Percentiles rank a stretch among this genome's conserved stretches.
phyloP scores from a whole-genome alignment of 2,888 invertebrate genomes.

The Oscheius sp. region DNA sequence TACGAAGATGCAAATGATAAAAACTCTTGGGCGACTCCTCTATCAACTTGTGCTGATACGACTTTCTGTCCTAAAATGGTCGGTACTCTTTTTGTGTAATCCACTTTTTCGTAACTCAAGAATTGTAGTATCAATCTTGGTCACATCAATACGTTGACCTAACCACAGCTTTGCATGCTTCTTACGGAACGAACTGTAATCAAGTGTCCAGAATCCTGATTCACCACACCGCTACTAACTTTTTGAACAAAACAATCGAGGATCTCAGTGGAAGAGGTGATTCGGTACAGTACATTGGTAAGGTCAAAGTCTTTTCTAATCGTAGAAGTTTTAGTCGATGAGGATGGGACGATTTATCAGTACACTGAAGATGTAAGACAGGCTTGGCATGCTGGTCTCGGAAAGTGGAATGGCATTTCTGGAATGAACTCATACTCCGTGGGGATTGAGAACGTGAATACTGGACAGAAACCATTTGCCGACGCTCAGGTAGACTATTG shows the following conservation, averaged over 20 bases:
- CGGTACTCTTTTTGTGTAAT: neutral
- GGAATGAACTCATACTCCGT: slow-evolving; percentile 20
- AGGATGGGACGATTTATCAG: slow-evolving; percentile 25
- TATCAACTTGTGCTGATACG: slow-evolving; percentile 30
- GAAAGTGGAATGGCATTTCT: slow-evolving; percentile 15
- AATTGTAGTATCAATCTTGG: neutral
- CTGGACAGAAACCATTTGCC: slow-evolving; percentile 16
- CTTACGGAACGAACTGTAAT: neutral
- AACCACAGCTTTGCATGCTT: slow-evolving; percentile 6
- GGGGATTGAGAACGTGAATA: slow-evolving; percentile 34
- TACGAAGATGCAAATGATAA: slow-evolving; percentile 22
- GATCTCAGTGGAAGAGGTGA: neutral
- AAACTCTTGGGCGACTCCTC: neutral
- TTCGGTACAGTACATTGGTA: slow-evolving; percentile 33
- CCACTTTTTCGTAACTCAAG: neutral
- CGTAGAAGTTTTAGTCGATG: slow-evolving; percentile 6
- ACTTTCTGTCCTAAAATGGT: slow-evolving; percentile 12
- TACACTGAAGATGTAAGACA: slow-evolving; percentile 1
- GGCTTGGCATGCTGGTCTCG: slow-evolving; percentile 26
- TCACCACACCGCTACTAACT: slow-evolving; percentile 18
- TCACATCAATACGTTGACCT: slow-evolving; percentile 5
- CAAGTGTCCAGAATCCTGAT: slow-evolving; percentile 12
- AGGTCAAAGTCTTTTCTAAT: neutral
- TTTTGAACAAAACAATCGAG: slow-evolving; percentile 1
- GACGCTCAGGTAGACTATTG: neutral